Percentiles rank a stretch among this genome's conserved stretches.
These are phyloP conservation scores for Podarcis raffonei DNA, from an alignment of 2,113 vertebrate genomes.

Conservation along the genomic window DNA sequence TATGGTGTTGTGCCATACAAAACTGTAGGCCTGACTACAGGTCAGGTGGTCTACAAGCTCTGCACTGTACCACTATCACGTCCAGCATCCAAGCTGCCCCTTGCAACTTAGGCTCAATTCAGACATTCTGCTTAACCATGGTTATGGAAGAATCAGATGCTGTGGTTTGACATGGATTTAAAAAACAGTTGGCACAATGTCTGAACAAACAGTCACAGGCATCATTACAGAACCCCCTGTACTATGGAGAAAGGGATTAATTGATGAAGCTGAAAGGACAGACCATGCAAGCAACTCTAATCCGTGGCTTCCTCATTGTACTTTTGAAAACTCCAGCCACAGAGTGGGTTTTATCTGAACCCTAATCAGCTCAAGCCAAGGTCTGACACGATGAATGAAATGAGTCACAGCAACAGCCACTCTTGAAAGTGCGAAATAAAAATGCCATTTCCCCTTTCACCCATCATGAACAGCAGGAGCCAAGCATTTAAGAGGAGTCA, in stretches of 20 bases:
- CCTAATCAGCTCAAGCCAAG: not conserved
- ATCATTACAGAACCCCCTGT: not conserved
- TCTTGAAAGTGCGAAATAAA: not conserved
- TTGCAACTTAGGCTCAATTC: too few relatives aligned
- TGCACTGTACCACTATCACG: not conserved
- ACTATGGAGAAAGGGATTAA: not conserved
- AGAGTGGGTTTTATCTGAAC: too few relatives aligned
- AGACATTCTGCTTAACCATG: not conserved
- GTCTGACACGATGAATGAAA: not conserved
- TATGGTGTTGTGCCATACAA: too few relatives aligned
- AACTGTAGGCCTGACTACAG: not conserved
- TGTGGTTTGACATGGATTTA: not conserved
- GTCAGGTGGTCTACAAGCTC: not conserved
- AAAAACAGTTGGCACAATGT: not conserved
- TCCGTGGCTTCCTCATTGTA: not conserved
- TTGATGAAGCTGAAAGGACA: not conserved
- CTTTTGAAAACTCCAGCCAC: not conserved
- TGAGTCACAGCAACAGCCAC: not conserved
- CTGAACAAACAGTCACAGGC: too few relatives aligned
- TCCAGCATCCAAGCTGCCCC: not conserved
- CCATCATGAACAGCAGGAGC: not conserved
- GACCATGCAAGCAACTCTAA: not conserved
- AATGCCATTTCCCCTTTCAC: not conserved
- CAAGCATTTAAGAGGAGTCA: not conserved
- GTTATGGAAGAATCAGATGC: not conserved